These are phyloP conservation scores for Conopomorpha cramerella DNA, from an alignment of 1,140 invertebrate genomes.

Conservation along the genomic window DNA sequence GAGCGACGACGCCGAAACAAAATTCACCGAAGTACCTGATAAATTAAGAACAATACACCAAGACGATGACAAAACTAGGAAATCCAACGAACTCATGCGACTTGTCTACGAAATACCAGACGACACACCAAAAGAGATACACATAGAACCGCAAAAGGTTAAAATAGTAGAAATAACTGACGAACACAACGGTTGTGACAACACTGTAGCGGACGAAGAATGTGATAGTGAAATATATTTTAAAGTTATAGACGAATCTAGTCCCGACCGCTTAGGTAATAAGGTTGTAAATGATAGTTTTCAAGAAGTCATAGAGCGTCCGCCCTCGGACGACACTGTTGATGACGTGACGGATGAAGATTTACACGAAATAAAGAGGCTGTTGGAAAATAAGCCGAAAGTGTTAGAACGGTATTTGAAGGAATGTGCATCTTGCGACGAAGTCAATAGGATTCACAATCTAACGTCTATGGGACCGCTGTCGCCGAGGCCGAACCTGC, in stretches of 20 bases:
- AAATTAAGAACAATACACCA: no score
- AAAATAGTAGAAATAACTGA: not conserved
- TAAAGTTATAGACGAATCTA: not conserved
- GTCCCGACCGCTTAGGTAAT: not conserved
- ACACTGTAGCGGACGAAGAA: not conserved
- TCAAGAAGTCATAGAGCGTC: not conserved
- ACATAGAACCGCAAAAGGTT: not conserved
- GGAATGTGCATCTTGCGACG: constrained; percentile 66
- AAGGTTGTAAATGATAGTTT: not conserved
- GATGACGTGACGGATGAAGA: no score
- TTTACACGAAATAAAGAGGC: not conserved
- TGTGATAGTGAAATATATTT: not conserved
- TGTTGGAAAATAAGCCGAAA: not conserved
- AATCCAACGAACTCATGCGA: constrained; percentile 14
- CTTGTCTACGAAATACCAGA: constrained; percentile 12
- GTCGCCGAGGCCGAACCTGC: constrained; percentile 38
- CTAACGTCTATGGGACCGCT: constrained; percentile 28
- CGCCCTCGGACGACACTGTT: no score
- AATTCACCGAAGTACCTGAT: constrained; percentile 1
- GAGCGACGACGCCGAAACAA: not conserved
- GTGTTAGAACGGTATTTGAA: constrained; percentile 66
- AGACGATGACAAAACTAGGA: no score
- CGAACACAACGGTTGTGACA: not conserved
- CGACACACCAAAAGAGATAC: constrained; percentile 1
- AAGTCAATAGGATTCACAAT: constrained; percentile 40